A percentile compares a stretch with the other conserved stretches of the same genome.
These are phyloP conservation scores for Chrysocyon brachyurus DNA, from an alignment of 2,797 vertebrate species.

Conservation along the genomic window DNA sequence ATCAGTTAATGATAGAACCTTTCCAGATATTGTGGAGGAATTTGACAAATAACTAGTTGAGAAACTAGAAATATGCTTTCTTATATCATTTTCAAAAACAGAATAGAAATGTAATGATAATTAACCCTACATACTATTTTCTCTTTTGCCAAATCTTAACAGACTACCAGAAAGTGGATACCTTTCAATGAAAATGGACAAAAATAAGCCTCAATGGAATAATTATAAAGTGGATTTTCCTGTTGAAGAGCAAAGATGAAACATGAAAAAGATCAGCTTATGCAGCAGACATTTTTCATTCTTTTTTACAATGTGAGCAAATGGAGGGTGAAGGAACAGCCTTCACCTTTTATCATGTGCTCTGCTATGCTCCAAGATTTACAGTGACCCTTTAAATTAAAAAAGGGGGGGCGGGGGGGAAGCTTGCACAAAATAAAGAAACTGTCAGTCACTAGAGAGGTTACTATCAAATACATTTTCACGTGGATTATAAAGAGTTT, in stretches of 20 bases:
- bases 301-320: slow-evolving; percentile 51
- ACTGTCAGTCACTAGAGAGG: neutral
- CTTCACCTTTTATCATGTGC: slow-evolving; percentile 69
- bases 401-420: neutral
- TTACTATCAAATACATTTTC: slow-evolving; percentile 9
- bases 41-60: neutral
- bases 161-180: slow-evolving; percentile 7
- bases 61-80: slow-evolving; percentile 34
- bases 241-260: slow-evolving; percentile 43
- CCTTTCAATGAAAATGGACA: slow-evolving; percentile 59
- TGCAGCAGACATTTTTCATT: slow-evolving; percentile 58
- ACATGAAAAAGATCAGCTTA: slow-evolving; percentile 15
- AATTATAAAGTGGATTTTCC: slow-evolving; percentile 60
- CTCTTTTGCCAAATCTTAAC: slow-evolving; percentile 58
- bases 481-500: neutral
- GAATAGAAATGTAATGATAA: slow-evolving; percentile 12
- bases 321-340: slow-evolving; percentile 64
- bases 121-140: slow-evolving; percentile 24
- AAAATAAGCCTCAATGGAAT: slow-evolving; percentile 46
- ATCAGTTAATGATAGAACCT: neutral
- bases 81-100: slow-evolving; percentile 20
- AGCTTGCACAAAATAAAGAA: neutral
- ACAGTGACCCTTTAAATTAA: neutral
- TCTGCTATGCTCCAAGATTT: slow-evolving; percentile 63
- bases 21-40: slow-evolving; percentile 27